A percentile compares a stretch with the other conserved stretches of the same genome.
Evolutionary conservation across 1,140 invertebrate genomes (phyloP).

Genomic region (Bombyx mori): DNA sequence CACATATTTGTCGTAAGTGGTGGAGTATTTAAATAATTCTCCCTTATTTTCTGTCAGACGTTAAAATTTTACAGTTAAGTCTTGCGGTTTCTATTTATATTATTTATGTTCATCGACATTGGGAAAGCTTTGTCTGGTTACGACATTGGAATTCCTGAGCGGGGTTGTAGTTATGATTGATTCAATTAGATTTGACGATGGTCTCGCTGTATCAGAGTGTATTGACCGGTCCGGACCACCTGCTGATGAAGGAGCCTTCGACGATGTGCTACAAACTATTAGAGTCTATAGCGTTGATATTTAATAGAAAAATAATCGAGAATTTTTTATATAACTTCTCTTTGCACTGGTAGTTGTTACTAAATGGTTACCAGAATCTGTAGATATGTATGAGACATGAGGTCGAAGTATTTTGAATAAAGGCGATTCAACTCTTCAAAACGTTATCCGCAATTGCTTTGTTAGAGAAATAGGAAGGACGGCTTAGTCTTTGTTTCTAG

Average conservation of each 20-base stretch:
- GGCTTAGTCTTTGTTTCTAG: too few species aligned
- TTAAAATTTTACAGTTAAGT: conserved; percentile 33
- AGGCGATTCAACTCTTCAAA: too few species aligned
- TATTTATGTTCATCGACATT: conserved; percentile 4
- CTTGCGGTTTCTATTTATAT: conserved; percentile 16
- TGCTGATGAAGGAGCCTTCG: conserved; percentile 42
- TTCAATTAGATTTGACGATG: conserved; percentile 57
- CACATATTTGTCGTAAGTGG: conserved; percentile 63
- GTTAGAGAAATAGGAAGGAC: too few species aligned
- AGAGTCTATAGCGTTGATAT: conserved; percentile 1
- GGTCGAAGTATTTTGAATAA: too few species aligned
- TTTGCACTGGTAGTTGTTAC: neutral
- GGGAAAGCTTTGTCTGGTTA: conserved; percentile 17
- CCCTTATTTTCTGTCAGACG: conserved; percentile 12
- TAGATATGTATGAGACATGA: too few species aligned
- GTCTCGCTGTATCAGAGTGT: conserved; percentile 64
- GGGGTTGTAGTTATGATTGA: conserved; percentile 62
- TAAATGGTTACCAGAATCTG: neutral
- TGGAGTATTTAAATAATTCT: conserved; percentile 31
- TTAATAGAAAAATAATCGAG: neutral
- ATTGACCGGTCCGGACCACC: conserved; percentile 58
- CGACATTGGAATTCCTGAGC: conserved; percentile 18
- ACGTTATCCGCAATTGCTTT: too few species aligned
- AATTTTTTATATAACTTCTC: neutral
- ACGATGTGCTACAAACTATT: conserved; percentile 10